phyloP scores from a whole-genome alignment of 2,113 vertebrate genomes.

The Grallaria varia region DNA sequence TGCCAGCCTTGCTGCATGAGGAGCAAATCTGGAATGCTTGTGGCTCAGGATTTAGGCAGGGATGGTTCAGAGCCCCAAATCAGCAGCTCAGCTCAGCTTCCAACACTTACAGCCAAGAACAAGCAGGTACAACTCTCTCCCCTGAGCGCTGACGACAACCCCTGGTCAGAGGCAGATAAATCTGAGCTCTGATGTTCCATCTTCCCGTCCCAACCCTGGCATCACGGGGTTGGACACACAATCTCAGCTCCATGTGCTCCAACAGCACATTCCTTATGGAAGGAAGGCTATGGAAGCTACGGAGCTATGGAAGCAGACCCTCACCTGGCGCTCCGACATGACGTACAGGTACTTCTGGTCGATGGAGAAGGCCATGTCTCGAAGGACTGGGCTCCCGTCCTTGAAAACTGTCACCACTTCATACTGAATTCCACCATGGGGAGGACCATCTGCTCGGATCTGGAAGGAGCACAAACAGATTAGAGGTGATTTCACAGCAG shows the following conservation, averaged over 20 bases:
- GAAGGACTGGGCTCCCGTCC: constrained; percentile 88
- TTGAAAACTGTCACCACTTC: constrained; percentile 89
- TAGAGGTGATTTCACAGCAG: not conserved
- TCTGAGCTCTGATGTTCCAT: not conserved
- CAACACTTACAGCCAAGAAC: not conserved
- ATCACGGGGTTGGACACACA: accelerated
- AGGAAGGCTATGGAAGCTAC: accelerated
- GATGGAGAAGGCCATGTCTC: constrained; percentile 94
- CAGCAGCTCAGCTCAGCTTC: not conserved
- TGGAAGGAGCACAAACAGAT: constrained; percentile 53
- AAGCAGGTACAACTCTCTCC: not conserved
- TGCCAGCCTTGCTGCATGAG: not conserved
- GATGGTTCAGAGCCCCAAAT: not conserved
- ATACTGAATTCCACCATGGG: constrained; percentile 90
- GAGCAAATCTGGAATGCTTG: accelerated
- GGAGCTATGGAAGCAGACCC: not conserved
- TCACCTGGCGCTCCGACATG: constrained; percentile 96
- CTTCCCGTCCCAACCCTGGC: accelerated
- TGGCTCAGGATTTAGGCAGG: not conserved
- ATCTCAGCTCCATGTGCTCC: accelerated
- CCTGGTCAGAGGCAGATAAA: not conserved
- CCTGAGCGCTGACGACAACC: not conserved
- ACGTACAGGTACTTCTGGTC: constrained; percentile 90
- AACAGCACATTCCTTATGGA: accelerated
- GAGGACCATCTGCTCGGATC: constrained; percentile 95